These are phyloP conservation scores for Stichopus chloronotus DNA, from an alignment of 35 echinoderm and acorn worm genomes.

Conservation along the genomic window DNA sequence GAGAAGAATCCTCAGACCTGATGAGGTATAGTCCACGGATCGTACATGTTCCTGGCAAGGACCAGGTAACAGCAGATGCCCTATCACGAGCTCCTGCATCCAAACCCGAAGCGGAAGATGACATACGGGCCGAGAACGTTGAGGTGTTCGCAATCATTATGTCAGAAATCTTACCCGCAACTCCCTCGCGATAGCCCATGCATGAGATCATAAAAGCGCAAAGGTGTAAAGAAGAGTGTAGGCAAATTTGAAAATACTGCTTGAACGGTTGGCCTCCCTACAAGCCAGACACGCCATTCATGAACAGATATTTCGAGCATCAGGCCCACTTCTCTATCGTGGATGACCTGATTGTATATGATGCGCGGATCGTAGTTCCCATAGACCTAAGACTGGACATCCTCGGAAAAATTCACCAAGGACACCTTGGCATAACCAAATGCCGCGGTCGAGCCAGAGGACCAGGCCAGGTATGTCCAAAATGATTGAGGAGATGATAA, in stretches of 20 bases:
- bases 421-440: conserved; percentile 63
- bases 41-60: not conserved
- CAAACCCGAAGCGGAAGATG: not conserved
- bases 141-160: not conserved
- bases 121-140: no score
- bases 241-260: conserved; percentile 9
- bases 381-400: no score
- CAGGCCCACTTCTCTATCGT: no score
- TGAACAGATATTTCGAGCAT: no score
- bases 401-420: no score
- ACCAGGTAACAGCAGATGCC: not conserved
- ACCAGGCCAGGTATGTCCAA: no score
- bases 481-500: no score
- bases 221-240: conserved; percentile 3
- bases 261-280: no score
- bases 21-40: not conserved
- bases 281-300: no score
- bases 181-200: not conserved
- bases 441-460: conserved; percentile 17
- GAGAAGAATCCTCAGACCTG: conserved; percentile 39
- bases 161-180: not conserved
- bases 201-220: not conserved
- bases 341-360: no score
- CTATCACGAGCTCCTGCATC: not conserved
- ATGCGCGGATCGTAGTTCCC: no score